Evolutionary conservation across 2,113 vertebrate species (phyloP), one percentile per base, ranked within the genome.

Genomic region (Pungitius pungitius): DNA sequence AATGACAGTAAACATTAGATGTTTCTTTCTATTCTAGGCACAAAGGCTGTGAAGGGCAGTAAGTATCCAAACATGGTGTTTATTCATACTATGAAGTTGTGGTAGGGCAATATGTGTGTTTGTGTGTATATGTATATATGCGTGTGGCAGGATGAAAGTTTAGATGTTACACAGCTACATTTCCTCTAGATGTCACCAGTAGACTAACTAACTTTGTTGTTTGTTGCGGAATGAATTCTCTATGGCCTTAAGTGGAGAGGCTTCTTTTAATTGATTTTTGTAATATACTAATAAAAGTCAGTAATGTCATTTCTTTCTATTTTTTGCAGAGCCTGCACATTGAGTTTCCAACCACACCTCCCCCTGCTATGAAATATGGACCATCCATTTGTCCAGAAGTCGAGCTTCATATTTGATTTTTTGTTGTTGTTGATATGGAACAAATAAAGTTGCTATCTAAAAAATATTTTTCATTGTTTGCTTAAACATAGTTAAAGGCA

Each of bases 41-140:
- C 93, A 67, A 93, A 92, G 72, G 93, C 91, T 17, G 92, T 92
- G 27, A 86, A 88, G 61, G 75, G 69, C 81, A 93, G 93, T 94
- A 88, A 93, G 92, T 94, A 73, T 2, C 12, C 4, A 20, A 24
- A 45, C 20, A 39, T 56, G 26, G 76, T 17, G 1, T 43, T 56
- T 26, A 35, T 22, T 59, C 3, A 20, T n/a, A 33, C 18, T 43
- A 9, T 22, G 45, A 24, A 64, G 26, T 57, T 45, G 11, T 0
- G 6, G 2, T 62, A 26, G 3, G 8, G 11, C 30, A 72, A 27
- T n/a, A n/a, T n/a, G n/a, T n/a, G n/a, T n/a, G n/a, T n/a, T n/a
- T 54, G 18, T 69, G 57, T 22, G 3, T 56, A 30, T 18, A 51
- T 30, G 30, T 30, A 30, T 30, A 30, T n/a, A n/a, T n/a, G n/a